phyloP scores from a whole-genome alignment of 1,140 invertebrate genomes.

The Zaprionus taronus region DNA sequence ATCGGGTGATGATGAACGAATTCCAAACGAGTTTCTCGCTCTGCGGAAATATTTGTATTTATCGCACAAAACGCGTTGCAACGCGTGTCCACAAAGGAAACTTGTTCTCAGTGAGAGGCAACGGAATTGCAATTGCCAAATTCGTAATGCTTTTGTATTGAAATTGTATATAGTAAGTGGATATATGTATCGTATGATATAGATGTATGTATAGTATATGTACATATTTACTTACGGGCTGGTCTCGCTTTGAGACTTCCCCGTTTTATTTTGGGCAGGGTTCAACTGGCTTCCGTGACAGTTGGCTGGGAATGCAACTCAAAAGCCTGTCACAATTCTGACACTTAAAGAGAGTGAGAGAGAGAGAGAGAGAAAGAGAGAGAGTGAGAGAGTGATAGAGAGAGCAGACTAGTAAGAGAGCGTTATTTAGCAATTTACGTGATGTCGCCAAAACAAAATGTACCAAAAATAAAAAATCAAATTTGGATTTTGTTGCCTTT shows the following conservation, averaged over 20 bases:
- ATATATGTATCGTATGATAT: neutral
- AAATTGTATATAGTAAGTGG: neutral
- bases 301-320: constrained; percentile 33
- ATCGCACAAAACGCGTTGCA: neutral
- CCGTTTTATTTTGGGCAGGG: constrained; percentile 69
- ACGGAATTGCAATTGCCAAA: constrained; percentile 58
- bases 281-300: constrained; percentile 50
- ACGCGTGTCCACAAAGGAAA: constrained; percentile 51
- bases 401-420: constrained; percentile 11
- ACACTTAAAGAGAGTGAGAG: constrained; percentile 10
- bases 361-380: constrained; percentile 3
- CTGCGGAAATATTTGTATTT: constrained; percentile 24
- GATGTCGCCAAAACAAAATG: constrained; percentile 55
- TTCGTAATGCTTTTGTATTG: constrained; percentile 35
- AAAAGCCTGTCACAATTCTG: constrained; percentile 33
- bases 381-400: neutral
- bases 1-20: constrained; percentile 73
- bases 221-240: neutral
- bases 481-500: constrained; percentile 24
- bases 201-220: constrained; percentile 17
- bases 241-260: constrained; percentile 56
- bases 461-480: constrained; percentile 29
- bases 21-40: neutral
- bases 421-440: constrained; percentile 54
- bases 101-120: constrained; percentile 45